Conservation (phyloP, 2,113 vertebrate species). For the Nyctereutes procyonoides region DNA sequence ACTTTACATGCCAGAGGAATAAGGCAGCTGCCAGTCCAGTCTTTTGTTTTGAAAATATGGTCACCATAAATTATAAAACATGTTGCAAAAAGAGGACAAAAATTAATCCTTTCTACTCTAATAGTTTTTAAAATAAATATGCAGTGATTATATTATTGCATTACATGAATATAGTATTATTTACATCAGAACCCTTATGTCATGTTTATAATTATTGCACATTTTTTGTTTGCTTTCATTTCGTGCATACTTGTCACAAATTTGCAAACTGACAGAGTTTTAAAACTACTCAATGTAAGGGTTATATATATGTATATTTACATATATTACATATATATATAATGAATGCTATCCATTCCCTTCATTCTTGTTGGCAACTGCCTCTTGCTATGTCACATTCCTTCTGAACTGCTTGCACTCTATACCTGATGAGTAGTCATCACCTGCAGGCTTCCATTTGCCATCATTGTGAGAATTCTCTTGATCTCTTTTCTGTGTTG, state of each 20-base stretch:
- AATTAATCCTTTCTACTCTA: not conserved
- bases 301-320: not conserved
- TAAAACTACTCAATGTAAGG: not conserved
- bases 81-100: not conserved
- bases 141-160: not conserved
- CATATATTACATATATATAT: not conserved
- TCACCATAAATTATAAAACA: not conserved
- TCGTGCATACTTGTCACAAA: not conserved
- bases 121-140: conserved; percentile 26
- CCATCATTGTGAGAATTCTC: not conserved
- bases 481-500: not conserved
- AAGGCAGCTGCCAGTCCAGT: not conserved
- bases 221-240: not conserved
- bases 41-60: conserved; percentile 30
- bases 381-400: not conserved
- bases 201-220: not conserved
- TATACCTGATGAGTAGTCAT: not conserved
- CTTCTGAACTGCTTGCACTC: not conserved
- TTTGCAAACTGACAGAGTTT: not conserved
- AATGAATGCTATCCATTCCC: not conserved
- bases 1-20: not conserved
- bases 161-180: not conserved
- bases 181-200: not conserved
- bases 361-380: not conserved
- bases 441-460: not conserved